Evolutionary conservation across 2,888 invertebrate genomes (phyloP).

Genomic region (Eilema caniola): DNA sequence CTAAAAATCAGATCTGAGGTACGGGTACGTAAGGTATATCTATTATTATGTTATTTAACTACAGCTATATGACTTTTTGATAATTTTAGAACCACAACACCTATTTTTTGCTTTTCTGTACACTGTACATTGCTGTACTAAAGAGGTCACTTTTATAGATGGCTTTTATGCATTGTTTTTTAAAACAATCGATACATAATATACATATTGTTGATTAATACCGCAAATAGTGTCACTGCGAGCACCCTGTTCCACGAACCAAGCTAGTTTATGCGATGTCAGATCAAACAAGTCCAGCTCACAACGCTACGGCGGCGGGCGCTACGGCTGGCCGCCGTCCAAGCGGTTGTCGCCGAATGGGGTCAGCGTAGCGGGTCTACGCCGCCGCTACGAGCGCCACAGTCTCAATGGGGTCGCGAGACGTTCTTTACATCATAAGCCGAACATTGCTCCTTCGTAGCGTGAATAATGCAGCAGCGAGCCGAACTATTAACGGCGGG

Average conservation of each 20-base stretch:
- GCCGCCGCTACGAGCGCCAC: constrained; percentile 17
- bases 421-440: constrained; percentile 13
- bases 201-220: neutral
- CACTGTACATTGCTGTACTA: too few relatives aligned
- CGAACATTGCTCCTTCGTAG: constrained; percentile 5
- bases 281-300: constrained; percentile 12
- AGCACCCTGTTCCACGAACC: too few relatives aligned
- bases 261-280: neutral
- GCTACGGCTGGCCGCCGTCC: constrained; percentile 34
- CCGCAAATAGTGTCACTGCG: neutral
- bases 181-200: too few relatives aligned
- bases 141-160: too few relatives aligned
- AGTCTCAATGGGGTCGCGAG: constrained; percentile 7
- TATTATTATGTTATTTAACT: too few relatives aligned
- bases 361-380: constrained; percentile 36
- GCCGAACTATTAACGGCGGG: constrained; percentile 6
- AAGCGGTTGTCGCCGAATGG: constrained; percentile 31
- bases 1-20: too few relatives aligned
- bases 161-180: too few relatives aligned
- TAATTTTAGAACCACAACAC: too few relatives aligned
- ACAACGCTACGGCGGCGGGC: constrained; percentile 23
- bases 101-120: too few relatives aligned
- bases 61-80: too few relatives aligned
- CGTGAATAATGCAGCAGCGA: constrained; percentile 17
- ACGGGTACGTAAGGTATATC: too few relatives aligned